A percentile compares a stretch with the other conserved stretches of the same genome.
phyloP scores from a whole-genome alignment of 2,113 vertebrate species.

The Antigone vipio region DNA sequence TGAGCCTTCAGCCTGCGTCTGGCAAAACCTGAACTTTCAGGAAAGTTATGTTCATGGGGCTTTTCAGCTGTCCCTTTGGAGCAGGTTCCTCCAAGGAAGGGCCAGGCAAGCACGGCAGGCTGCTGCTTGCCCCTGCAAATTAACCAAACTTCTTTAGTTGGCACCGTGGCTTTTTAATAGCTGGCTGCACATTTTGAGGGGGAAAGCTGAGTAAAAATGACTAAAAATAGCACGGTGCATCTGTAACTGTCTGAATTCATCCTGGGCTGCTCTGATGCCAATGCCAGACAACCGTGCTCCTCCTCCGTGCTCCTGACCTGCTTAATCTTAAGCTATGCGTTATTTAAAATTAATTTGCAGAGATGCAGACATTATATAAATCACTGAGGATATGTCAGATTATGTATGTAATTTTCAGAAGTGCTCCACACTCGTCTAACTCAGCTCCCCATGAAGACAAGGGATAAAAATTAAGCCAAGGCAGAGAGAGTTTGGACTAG shows the following conservation, averaged over 20 bases:
- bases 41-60: neutral
- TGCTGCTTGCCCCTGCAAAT: neutral
- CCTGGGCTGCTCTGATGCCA: neutral
- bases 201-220: neutral
- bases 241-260: neutral
- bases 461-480: neutral
- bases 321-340: neutral
- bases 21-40: neutral
- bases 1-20: neutral
- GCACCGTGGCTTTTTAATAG: neutral
- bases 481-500: neutral
- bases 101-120: neutral
- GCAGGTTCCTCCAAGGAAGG: neutral
- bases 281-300: neutral
- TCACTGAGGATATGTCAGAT: neutral
- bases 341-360: constrained; percentile 22
- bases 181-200: neutral
- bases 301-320: neutral
- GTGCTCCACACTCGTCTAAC: neutral
- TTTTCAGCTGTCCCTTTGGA: neutral
- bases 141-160: neutral
- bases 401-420: neutral
- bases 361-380: neutral
- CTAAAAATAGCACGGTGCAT: neutral
- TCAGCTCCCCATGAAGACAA: neutral